These are phyloP conservation scores for Microctonus aethiopoides DNA, from an alignment of 2,888 invertebrate species.

Conservation along the genomic window DNA sequence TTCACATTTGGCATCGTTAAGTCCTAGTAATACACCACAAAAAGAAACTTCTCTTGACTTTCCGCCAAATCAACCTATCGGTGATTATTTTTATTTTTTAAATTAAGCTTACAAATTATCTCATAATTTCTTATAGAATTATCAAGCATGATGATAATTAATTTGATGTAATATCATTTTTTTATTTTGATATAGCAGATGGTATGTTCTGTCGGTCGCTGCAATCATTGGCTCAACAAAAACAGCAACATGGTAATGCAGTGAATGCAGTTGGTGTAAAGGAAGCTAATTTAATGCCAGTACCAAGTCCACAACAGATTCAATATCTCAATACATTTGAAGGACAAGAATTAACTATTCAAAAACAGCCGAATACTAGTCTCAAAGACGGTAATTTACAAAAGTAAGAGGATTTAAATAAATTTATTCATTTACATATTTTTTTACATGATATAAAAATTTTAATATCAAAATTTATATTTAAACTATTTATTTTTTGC, in stretches of 20 bases:
- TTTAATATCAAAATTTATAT: background rate
- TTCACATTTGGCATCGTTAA: slow-evolving; percentile 60
- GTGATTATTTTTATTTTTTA: too few relatives aligned
- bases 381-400: slow-evolving; percentile 81
- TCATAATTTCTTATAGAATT: background rate
- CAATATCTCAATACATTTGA: slow-evolving; percentile 95
- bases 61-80: slow-evolving; percentile 65
- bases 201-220: slow-evolving; percentile 75
- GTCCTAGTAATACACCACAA: slow-evolving; percentile 62
- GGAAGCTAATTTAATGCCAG: slow-evolving; percentile 93
- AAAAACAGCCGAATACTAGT: slow-evolving; percentile 94
- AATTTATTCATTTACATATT: background rate
- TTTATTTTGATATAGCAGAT: slow-evolving; percentile 68
- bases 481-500: background rate
- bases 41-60: slow-evolving; percentile 63
- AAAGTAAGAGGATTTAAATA: slow-evolving; percentile 71
- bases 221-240: slow-evolving; percentile 74
- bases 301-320: slow-evolving; percentile 96
- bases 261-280: slow-evolving; percentile 70
- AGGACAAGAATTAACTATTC: slow-evolving; percentile 95
- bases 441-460: background rate
- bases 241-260: slow-evolving; percentile 67
- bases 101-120: slow-evolving; percentile 40
- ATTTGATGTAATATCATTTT: slow-evolving; percentile 29
- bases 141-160: background rate